Base-by-base conservation (phyloP, 1,140 invertebrate genomes). In the Caenorhabditis latens region DNA sequence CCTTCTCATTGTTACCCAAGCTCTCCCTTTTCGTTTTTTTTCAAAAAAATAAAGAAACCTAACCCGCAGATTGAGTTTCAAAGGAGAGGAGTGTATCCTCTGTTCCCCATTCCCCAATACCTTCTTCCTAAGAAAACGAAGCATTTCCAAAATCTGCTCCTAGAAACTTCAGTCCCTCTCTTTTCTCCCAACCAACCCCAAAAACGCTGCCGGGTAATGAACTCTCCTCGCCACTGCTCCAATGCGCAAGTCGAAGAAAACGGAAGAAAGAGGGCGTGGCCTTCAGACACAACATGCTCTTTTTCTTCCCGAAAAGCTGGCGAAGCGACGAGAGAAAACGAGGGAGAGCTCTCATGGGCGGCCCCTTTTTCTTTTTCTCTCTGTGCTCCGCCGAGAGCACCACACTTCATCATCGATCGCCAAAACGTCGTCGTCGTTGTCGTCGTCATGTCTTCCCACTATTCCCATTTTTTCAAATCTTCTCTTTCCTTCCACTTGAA, bases 361-460 rank as follows among this genome's bases (percentile, higher is more conserved):
- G 55, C 65, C 19, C 32, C 71, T 8, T 79, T 42, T 46, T 24
- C n/a, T 79, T 42, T 46, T 24, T 79, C 71, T 53, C 71, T 53
- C 71, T 16, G 65, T 42, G 42, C 50, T 11, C 6, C 65, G 71
- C 43, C n/a, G 71, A 79, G 71, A 79, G 24, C 46, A 79, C 42
- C 71, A 50, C 71, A 50, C 71, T 79, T 79, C 71, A 79, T 79
- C 71, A 79, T 79, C 71, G 71, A 79, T 79, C 46, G 71, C 46
- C 50, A 79, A 53, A 79, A 32, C 32, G 32, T 32, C 32, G 32
- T 32, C 32, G 32, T 32, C 32, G 32, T 32, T 32, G 32, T 32
- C 32, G 32, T 79, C 71, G 71, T 79, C 71, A 79, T 79, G 71
- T 79, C 46, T 50, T 79, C 24, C 14, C 50, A 21, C 53, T 79